Percentiles rank a stretch among this genome's conserved stretches.
phyloP scores from a whole-genome alignment of 2,888 invertebrate species.

The Yponomeuta plumbellus region DNA sequence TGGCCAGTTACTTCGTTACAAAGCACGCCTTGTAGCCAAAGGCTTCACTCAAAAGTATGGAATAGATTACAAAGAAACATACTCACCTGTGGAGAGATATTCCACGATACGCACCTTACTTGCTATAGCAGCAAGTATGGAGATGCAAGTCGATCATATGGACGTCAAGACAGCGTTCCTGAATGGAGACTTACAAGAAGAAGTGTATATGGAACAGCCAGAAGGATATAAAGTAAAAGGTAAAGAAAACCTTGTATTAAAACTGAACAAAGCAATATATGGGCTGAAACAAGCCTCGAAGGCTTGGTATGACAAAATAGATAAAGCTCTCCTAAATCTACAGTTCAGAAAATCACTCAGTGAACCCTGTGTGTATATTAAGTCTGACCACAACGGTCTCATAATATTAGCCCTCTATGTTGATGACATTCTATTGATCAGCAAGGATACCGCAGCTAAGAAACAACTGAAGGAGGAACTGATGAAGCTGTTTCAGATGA shows the following conservation, averaged over 20 bases:
- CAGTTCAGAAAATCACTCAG: conserved; percentile 7
- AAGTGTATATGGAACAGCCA: conserved; percentile 17
- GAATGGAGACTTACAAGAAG: conserved; percentile 12
- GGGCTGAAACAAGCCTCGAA: conserved; percentile 16
- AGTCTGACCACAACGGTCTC: conserved; percentile 5
- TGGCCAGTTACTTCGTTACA: conserved; percentile 15
- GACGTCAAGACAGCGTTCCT: conserved; percentile 18
- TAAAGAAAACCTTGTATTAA: conserved; percentile 14
- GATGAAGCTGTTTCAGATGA: conserved; percentile 16
- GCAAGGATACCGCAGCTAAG: conserved; percentile 12
- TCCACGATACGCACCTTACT: conserved; percentile 6
- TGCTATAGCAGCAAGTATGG: neutral
- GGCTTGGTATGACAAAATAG: conserved; percentile 15
- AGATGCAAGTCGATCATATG: conserved; percentile 11
- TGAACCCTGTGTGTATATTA: conserved; percentile 15
- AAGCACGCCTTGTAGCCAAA: conserved; percentile 18
- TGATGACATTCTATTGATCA: conserved; percentile 15
- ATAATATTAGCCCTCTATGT: conserved; percentile 16
- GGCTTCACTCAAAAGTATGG: conserved; percentile 17
- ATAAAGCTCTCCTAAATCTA: conserved; percentile 1
- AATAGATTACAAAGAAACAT: conserved; percentile 15
- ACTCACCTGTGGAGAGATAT: conserved; percentile 13
- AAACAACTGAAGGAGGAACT: conserved; percentile 13
- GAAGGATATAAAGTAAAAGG: conserved; percentile 13
- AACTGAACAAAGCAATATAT: conserved; percentile 17